phyloP scores from a whole-genome alignment of 2,888 invertebrate genomes.

The Balanococcus diminutus region DNA sequence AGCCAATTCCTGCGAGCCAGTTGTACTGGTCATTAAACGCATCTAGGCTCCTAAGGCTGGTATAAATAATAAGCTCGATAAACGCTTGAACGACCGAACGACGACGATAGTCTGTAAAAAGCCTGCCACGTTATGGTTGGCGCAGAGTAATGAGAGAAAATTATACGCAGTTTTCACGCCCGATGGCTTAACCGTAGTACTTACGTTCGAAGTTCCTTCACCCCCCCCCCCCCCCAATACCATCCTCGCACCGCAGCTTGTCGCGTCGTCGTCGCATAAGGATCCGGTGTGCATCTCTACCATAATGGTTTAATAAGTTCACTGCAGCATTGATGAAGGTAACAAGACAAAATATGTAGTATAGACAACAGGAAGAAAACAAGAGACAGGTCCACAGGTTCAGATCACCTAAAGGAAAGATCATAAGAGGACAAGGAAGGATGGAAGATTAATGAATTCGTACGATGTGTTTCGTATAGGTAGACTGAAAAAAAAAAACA shows the following conservation, averaged over 20 bases:
- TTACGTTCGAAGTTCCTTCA: too few relatives aligned
- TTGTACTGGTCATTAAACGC: neutral
- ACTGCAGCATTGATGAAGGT: neutral
- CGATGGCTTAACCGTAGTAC: neutral
- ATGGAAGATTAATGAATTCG: neutral
- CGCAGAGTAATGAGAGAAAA: neutral
- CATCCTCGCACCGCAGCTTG: neutral
- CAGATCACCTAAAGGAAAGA: neutral
- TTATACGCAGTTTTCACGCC: conserved; percentile 27
- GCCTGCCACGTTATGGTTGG: neutral
- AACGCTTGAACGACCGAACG: neutral
- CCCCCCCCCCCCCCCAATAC: neutral
- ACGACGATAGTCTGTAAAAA: neutral
- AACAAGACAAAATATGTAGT: neutral
- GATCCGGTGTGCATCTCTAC: neutral
- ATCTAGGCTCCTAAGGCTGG: neutral
- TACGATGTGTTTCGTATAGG: too few relatives aligned
- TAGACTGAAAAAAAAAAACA: too few relatives aligned
- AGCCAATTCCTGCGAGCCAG: neutral
- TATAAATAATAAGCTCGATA: neutral
- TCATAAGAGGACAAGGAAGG: neutral
- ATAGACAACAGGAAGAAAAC: neutral
- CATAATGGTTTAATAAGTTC: neutral
- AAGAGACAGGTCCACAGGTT: neutral
- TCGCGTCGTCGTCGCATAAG: neutral